A percentile compares a stretch with the other conserved stretches of the same genome.
Conservation (phyloP, 2,888 invertebrate genomes). For the Magallana nippona region DNA sequence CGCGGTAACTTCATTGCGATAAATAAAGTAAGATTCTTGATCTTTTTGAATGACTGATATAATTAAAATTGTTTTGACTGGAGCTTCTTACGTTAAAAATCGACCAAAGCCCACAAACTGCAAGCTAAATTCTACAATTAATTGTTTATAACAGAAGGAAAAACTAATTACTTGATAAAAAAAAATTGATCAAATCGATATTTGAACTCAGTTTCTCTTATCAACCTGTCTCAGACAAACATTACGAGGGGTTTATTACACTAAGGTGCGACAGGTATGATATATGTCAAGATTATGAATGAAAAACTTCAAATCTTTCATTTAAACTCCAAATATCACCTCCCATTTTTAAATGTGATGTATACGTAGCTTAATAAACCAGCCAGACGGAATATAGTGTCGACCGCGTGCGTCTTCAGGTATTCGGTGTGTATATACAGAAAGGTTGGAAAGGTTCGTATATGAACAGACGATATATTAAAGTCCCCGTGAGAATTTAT, state of each 20-base stretch:
- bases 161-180: too few species aligned
- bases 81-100: too few species aligned
- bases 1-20: too few species aligned
- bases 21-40: too few species aligned
- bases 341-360: too few species aligned
- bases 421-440: too few species aligned
- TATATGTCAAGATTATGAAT: not conserved
- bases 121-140: too few species aligned
- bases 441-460: not conserved
- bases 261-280: not conserved
- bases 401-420: not conserved
- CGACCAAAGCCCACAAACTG: too few species aligned
- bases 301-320: not conserved
- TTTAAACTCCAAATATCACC: not conserved
- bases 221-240: slow-evolving; percentile 3
- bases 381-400: not conserved
- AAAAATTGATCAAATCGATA: too few species aligned
- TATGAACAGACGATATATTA: not conserved
- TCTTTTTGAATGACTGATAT: too few species aligned
- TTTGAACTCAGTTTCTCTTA: slow-evolving; percentile 6
- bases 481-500: not conserved
- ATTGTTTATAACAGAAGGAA: not conserved
- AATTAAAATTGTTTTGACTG: too few species aligned
- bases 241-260: not conserved
- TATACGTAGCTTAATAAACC: not conserved